Base-by-base conservation (phyloP, 2,113 vertebrate genomes). In the Eublepharis macularius region DNA sequence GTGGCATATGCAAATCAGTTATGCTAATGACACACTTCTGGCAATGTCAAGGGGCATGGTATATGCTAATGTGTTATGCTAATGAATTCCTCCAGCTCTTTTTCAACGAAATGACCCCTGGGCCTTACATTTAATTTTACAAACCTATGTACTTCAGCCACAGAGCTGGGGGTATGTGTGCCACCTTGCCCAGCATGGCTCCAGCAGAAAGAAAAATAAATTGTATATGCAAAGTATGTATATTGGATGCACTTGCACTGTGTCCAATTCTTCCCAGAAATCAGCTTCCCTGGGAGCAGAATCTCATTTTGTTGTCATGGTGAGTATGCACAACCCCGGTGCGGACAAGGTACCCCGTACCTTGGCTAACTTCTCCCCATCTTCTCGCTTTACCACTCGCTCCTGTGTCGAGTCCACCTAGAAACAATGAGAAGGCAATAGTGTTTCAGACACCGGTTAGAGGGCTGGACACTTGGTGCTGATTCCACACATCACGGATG, bases 381-480 rank as follows among this genome's bases (percentile, higher is more conserved):
- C 98, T 92, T 99, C 98, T 89, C 97, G 96, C 90, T 97, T 98
- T 88, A 99, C 98, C 91, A 96, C 98, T 65, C 97, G 95, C 74
- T 98, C 97, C 77, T 98, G 98, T 78, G 97, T 92, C n/a, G 97
- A 96, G 86, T 99, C 98, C 86, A 98, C 98, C 98, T 99, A 89
- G 16, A 24, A 9, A 70, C 63, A 0, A 49, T 2, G 69, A 72
- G 1, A 83, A 78, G 0, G 4, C 72, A 41, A 63, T 45, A 41
- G 0, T 26, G 16, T 5, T 69, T 36, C 2, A 60, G n/a, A 49
- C 79, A 39, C 43, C 47, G 72, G 72, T 82, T 57, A 24, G 29
- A 0, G 41, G 1, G 24, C 21, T 29, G 6, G 12, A 6, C 36
- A 2, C 1, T 21, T 13, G 63, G 43, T 7, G 10, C 36, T 9